These are phyloP conservation scores for Lucinisca nassula DNA, from an alignment of 2,888 invertebrate species.

Conservation along the genomic window DNA sequence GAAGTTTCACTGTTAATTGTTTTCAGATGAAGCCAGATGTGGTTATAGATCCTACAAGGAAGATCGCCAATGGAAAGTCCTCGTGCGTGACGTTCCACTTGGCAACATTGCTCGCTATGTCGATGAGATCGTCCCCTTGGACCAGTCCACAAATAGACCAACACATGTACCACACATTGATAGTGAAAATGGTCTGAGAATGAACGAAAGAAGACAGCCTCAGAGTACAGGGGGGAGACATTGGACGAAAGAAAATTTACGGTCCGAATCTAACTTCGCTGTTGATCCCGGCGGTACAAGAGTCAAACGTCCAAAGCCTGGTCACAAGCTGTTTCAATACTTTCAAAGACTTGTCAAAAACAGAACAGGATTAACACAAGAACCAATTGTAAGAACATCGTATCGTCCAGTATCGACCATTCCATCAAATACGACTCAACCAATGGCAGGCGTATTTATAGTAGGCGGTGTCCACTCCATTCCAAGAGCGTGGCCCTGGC, in stretches of 20 bases:
- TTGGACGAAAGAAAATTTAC: background rate
- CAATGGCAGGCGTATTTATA: background rate
- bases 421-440: background rate
- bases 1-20: no score
- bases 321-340: no score
- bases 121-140: background rate
- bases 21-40: background rate
- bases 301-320: background rate
- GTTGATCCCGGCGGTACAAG: background rate
- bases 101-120: background rate
- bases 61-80: background rate
- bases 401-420: background rate
- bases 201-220: background rate
- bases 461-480: constrained; percentile 44
- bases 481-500: constrained; percentile 40
- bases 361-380: no score
- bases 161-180: background rate
- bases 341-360: no score
- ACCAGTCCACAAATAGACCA: background rate
- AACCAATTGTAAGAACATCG: no score
- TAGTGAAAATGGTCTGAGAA: no score
- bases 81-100: background rate
- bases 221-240: background rate
- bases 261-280: background rate
- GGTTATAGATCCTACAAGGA: background rate